Evolutionary conservation across 2,797 vertebrate species (phyloP).

Genomic region (Hippopotamyrus pictus): DNA sequence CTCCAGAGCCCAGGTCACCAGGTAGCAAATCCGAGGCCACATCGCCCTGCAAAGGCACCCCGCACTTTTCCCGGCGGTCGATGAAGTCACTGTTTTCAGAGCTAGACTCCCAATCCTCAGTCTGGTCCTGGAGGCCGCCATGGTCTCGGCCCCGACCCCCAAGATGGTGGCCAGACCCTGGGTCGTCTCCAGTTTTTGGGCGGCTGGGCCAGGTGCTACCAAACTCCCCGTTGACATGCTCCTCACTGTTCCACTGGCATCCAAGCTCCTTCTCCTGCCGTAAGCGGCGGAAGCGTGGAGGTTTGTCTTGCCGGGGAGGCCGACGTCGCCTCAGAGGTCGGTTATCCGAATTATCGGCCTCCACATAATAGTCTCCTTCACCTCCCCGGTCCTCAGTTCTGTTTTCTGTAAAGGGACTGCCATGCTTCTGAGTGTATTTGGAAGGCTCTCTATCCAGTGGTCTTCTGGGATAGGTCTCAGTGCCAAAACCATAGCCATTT

Average conservation of each 20-base stretch:
- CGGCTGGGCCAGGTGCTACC: conserved; percentile 73
- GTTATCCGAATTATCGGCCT: conserved; percentile 77
- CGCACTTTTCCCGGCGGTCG: conserved; percentile 77
- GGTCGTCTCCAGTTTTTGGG: conserved; percentile 68
- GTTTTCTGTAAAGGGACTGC: conserved; percentile 66
- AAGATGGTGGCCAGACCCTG: conserved; percentile 55
- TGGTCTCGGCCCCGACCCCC: conserved; percentile 50
- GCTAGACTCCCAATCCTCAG: conserved; percentile 93
- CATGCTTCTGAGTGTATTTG: conserved; percentile 72
- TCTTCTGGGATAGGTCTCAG: conserved; percentile 68
- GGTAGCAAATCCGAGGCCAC: conserved; percentile 64
- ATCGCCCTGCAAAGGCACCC: conserved; percentile 55
- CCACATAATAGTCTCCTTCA: conserved; percentile 72
- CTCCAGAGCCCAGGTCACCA: conserved; percentile 57
- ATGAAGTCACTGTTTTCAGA: conserved; percentile 93
- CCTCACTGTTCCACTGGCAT: conserved; percentile 79
- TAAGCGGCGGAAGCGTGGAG: conserved; percentile 85
- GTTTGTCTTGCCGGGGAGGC: conserved; percentile 95
- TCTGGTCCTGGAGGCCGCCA: conserved; percentile 67
- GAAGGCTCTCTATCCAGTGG: conserved; percentile 67
- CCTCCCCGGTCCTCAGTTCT: conserved; percentile 69
- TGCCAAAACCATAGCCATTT: conserved; percentile 62
- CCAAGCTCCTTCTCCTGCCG: conserved; percentile 78
- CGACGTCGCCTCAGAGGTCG: conserved; percentile 80
- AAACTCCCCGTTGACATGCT: conserved; percentile 69